Conservation (phyloP, 2,888 invertebrate genomes). For the Sympetrum striolatum region DNA sequence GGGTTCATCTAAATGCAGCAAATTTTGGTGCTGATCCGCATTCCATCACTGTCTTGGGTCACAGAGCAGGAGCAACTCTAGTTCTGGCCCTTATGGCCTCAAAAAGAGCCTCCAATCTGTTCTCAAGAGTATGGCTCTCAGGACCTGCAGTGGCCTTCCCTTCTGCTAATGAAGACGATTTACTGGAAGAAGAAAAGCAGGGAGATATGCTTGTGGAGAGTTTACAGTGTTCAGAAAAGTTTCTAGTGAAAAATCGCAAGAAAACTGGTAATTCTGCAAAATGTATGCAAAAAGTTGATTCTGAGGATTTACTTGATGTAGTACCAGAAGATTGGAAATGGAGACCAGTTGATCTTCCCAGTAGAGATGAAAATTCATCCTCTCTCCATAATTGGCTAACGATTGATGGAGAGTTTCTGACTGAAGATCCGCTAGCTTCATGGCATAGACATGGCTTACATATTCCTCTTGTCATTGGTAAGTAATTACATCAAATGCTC, state of each 20-base stretch:
- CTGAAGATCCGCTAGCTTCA: conserved; percentile 70
- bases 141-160: neutral
- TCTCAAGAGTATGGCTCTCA: neutral
- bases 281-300: conserved; percentile 59
- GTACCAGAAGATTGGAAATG: conserved; percentile 76
- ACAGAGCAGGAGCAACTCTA: conserved; percentile 84
- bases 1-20: conserved; percentile 82
- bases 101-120: conserved; percentile 51
- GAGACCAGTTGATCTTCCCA: conserved; percentile 63
- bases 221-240: neutral
- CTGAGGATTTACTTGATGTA: conserved; percentile 68
- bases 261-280: conserved; percentile 61
- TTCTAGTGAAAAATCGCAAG: neutral
- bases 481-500: neutral
- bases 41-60: conserved; percentile 83
- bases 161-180: neutral
- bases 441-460: conserved; percentile 62
- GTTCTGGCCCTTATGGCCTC: conserved; percentile 75
- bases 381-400: conserved; percentile 77
- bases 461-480: conserved; percentile 24
- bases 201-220: neutral
- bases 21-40: conserved; percentile 82
- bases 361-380: conserved; percentile 63
- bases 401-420: conserved; percentile 76
- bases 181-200: neutral